phyloP scores from a whole-genome alignment of 2,888 invertebrate genomes.

The Ophioninae sp. region DNA sequence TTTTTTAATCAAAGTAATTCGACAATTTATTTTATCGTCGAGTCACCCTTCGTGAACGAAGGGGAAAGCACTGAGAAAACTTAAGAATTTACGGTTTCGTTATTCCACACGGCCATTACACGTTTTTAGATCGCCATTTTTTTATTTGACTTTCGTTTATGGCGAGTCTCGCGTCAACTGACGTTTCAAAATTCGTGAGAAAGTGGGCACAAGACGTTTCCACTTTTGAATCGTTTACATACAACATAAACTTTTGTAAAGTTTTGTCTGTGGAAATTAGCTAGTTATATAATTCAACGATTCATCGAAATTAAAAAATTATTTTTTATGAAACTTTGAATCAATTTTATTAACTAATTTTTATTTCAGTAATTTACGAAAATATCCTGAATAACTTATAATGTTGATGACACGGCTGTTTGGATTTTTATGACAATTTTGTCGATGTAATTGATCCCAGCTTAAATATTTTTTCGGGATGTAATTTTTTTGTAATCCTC shows the following conservation, averaged over 20 bases:
- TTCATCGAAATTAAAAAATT: not conserved
- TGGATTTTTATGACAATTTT: not conserved
- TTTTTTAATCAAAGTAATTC: constrained; percentile 74
- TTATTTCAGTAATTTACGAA: not conserved
- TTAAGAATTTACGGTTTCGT: constrained; percentile 71
- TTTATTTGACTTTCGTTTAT: not conserved
- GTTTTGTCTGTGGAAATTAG: not conserved
- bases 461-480: too few species aligned
- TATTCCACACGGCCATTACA: constrained; percentile 63
- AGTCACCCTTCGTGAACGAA: constrained; percentile 62
- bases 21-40: constrained; percentile 72
- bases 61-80: constrained; percentile 68
- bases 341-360: not conserved
- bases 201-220: not conserved
- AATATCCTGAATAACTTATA: not conserved
- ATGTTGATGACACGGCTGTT: not conserved
- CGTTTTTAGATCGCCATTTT: constrained; percentile 49
- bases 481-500: not conserved
- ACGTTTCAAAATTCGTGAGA: not conserved
- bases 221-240: not conserved
- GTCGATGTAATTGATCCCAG: not conserved
- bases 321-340: not conserved
- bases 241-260: not conserved
- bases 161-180: constrained; percentile 8
- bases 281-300: not conserved